These are phyloP conservation scores for Oreotrochilus melanogaster DNA, from an alignment of 2,113 vertebrate species.

Conservation along the genomic window DNA sequence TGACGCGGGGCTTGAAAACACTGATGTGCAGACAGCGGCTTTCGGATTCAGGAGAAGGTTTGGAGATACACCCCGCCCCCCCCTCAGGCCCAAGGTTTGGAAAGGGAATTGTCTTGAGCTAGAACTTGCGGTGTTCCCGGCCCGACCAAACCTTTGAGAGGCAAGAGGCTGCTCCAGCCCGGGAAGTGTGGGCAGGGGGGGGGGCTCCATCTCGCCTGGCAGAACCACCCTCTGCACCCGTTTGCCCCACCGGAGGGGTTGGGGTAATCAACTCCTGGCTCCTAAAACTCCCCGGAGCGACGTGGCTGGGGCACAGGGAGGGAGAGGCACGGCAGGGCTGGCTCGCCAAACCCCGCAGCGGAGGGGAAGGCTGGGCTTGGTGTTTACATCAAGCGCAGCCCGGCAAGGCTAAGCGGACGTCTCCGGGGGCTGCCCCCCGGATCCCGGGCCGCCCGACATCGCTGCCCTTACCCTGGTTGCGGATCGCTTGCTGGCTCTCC, in stretches of 20 bases:
- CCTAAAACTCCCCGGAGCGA: background rate
- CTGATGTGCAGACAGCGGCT: background rate
- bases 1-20: background rate
- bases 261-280: background rate
- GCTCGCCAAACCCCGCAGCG: background rate
- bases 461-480: conserved; percentile 89
- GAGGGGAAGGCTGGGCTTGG: background rate
- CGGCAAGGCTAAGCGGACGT: background rate
- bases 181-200: background rate
- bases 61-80: background rate
- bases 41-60: background rate
- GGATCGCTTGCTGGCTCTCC: conserved; percentile 86
- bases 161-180: background rate
- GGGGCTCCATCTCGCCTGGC: background rate
- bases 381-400: background rate
- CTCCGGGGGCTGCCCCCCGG: background rate
- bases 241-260: background rate
- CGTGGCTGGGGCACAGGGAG: background rate
- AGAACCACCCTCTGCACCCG: background rate
- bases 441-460: background rate
- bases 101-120: background rate
- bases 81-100: no score
- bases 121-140: background rate
- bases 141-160: background rate
- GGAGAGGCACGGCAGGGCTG: background rate